Base-by-base conservation (phyloP, 2,888 invertebrate genomes). In the Volucella bombylans region DNA sequence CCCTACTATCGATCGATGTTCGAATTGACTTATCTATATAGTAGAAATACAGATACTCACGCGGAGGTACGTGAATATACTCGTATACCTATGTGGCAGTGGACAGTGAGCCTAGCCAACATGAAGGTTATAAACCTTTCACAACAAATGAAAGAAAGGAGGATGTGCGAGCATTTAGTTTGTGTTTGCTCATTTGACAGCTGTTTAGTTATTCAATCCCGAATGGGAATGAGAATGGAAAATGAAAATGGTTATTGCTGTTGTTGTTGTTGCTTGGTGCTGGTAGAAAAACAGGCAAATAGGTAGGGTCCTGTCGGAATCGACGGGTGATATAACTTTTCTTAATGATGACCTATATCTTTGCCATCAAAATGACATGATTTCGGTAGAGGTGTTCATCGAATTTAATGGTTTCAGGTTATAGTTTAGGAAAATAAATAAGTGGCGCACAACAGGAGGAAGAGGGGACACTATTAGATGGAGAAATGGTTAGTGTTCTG, bases 131-230 rank as follows among this genome's bases (percentile, higher is more conserved):
- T 45, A 45, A 55, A 38, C 31, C 55, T 12, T 68, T 55, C 10
- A 10, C 47, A 31, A 6, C 18, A 64, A 77, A 62, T 62, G 23
- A 62, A 64, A 14, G 41, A 14, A 11, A 50, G 55, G 62, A 62
- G 14, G 45, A 68, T 45, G 38, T 54, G 12, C n/a, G n/a, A 14
- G 45, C 12, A 47, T 55, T 62, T 23, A 41, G 41, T 69, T 77
- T 77, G 4, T 31, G 45, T 68, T 67, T 65, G 57, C 43, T 62
- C 54, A 54, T 68, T 77, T 62, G 68, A 76, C 67, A 67, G 76
- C 59, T 18, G 12, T 39, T 65, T 4, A 64, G 54, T 15, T 55
- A 54, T 67, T 18, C 52, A 8, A 41, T 55, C n/a, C 31, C 14
- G 41, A 31, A 31, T 6, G 8, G 10, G 45, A 31, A 45, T 45